Percentiles rank a stretch among this genome's conserved stretches.
phyloP scores from a whole-genome alignment of 2,888 invertebrate species.

The Eumerus sabulonum region DNA sequence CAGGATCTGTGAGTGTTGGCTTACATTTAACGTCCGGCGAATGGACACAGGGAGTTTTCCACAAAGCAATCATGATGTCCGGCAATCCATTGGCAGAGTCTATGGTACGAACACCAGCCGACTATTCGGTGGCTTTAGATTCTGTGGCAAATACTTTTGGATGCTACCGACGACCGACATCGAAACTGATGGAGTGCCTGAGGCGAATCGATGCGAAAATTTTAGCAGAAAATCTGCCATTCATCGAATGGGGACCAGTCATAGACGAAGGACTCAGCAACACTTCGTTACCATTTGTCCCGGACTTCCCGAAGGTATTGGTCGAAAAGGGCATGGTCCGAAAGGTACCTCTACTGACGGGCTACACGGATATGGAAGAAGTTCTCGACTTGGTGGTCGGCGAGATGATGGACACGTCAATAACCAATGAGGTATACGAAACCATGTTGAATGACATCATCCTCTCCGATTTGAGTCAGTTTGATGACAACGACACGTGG shows the following conservation, averaged over 20 bases:
- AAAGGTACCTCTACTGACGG: conserved; percentile 86
- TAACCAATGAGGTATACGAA: conserved; percentile 81
- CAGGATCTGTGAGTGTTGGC: conserved; percentile 89
- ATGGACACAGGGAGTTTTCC: conserved; percentile 83
- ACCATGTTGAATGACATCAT: conserved; percentile 83
- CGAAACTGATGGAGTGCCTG: conserved; percentile 85
- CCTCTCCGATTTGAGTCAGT: conserved; percentile 82
- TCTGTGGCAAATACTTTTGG: conserved; percentile 84
- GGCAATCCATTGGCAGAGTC: conserved; percentile 85
- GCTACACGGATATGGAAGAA: conserved; percentile 91
- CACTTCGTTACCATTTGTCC: conserved; percentile 83
- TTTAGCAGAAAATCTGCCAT: conserved; percentile 83
- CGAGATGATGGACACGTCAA: conserved; percentile 82
- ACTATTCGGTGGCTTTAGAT: conserved; percentile 83
- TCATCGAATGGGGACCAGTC: conserved; percentile 87
- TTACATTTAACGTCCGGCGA: conserved; percentile 85
- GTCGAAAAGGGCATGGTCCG: conserved; percentile 83
- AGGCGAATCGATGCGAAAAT: conserved; percentile 82
- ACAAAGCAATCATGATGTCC: conserved; percentile 90
- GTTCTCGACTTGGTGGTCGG: conserved; percentile 83
- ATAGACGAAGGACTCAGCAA: conserved; percentile 86
- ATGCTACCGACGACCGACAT: conserved; percentile 85
- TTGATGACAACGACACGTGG: conserved; percentile 80
- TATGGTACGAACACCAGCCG: conserved; percentile 83
- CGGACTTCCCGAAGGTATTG: conserved; percentile 83